A percentile compares a stretch with the other conserved stretches of the same genome.
These are phyloP conservation scores for Drosophila sucinea DNA, from an alignment of 1,140 invertebrate genomes.

Conservation along the genomic window DNA sequence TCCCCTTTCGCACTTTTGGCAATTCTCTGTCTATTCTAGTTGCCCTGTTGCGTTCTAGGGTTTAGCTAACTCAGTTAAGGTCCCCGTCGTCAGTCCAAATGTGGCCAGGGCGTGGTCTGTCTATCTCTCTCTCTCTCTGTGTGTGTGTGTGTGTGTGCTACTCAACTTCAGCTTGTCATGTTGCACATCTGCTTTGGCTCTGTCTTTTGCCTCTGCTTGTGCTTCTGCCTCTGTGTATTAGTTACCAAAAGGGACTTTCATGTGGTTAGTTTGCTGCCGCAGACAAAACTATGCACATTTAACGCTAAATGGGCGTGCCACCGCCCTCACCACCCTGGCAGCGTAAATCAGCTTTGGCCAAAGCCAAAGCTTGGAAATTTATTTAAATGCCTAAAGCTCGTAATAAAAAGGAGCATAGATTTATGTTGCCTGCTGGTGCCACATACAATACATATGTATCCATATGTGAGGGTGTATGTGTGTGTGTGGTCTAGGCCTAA, in stretches of 20 bases:
- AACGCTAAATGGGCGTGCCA: slow-evolving; percentile 66
- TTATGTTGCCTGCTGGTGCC: slow-evolving; percentile 52
- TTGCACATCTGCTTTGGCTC: slow-evolving; percentile 58
- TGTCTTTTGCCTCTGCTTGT: background rate
- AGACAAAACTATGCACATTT: slow-evolving; percentile 71
- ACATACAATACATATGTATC: slow-evolving; percentile 30
- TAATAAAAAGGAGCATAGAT: slow-evolving; percentile 75
- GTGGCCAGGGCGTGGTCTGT: slow-evolving; percentile 24
- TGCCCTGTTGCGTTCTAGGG: slow-evolving; percentile 12
- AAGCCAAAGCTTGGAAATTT: slow-evolving; percentile 73
- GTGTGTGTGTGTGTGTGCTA: slow-evolving; percentile 41
- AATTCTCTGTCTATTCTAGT: slow-evolving; percentile 24
- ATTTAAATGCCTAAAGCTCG: slow-evolving; percentile 79
- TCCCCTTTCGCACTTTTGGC: slow-evolving; percentile 29
- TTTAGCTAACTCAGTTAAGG: slow-evolving; percentile 47
- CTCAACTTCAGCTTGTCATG: slow-evolving; percentile 74
- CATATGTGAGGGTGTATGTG: slow-evolving; percentile 51
- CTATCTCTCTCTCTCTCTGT: slow-evolving; percentile 17
- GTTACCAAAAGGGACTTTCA: slow-evolving; percentile 65
- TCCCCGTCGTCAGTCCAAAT: slow-evolving; percentile 27
- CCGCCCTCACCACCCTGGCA: background rate
- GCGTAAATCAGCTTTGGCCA: slow-evolving; percentile 70
- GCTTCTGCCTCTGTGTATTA: slow-evolving; percentile 43
- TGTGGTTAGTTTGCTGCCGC: slow-evolving; percentile 68
- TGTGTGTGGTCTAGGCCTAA: slow-evolving; percentile 66